Evolutionary conservation across 2,797 vertebrate species (phyloP).

Genomic region (Lepilemur ruficaudatus): DNA sequence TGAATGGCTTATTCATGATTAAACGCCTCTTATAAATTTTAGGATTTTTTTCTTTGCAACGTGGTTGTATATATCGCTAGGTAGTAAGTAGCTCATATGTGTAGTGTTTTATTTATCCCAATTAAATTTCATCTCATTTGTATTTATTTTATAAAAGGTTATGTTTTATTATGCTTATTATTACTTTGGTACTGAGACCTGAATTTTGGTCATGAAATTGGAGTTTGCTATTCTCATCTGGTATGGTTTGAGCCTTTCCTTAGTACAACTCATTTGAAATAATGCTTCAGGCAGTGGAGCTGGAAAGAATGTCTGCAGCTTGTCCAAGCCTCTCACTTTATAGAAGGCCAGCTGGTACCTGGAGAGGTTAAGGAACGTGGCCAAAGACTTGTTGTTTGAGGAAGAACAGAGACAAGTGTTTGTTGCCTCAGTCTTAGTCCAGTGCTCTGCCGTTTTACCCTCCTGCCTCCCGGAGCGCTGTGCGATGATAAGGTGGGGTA

Average conservation of each 20-base stretch:
- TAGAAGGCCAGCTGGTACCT: neutral
- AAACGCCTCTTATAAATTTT: neutral
- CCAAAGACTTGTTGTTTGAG: neutral
- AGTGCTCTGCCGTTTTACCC: neutral
- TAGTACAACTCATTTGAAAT: neutral
- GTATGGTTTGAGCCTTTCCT: neutral
- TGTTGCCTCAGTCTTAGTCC: neutral
- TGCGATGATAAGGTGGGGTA: neutral
- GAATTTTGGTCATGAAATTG: conserved; percentile 24
- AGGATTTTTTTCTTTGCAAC: neutral
- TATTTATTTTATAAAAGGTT: neutral
- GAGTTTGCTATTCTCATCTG: neutral
- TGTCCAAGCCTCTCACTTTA: neutral
- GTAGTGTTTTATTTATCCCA: neutral
- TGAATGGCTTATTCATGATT: neutral
- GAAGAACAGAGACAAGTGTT: neutral
- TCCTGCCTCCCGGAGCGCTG: neutral
- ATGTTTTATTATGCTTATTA: neutral
- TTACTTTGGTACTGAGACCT: neutral
- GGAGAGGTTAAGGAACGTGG: neutral
- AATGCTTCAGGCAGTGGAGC: neutral
- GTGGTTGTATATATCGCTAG: neutral
- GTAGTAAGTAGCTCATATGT: neutral
- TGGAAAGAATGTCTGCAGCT: neutral
- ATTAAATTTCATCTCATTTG: neutral